Percentiles rank a stretch among this genome's conserved stretches.
Conservation (phyloP, 2,888 invertebrate genomes). For the Diploptera punctata region DNA sequence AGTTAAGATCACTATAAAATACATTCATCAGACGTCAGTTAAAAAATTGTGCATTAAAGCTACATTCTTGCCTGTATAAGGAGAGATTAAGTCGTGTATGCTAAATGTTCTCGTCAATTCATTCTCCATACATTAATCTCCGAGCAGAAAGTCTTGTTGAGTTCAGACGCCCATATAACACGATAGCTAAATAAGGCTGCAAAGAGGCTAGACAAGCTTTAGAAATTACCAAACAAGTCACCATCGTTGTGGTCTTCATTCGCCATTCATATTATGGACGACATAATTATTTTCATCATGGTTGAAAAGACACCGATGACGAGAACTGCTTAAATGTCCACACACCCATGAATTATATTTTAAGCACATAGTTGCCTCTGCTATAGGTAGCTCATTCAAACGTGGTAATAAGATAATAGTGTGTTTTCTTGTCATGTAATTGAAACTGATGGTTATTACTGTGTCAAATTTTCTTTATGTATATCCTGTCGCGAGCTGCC, state of each 20-base stretch:
- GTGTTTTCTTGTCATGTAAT: conserved; percentile 7
- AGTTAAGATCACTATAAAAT: no score
- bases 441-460: conserved; percentile 27
- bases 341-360: conserved; percentile 25
- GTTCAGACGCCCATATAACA: no score
- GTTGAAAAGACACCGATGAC: background rate
- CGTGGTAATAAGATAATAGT: background rate
- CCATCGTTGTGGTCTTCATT: background rate
- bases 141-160: no score
- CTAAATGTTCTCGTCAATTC: no score
- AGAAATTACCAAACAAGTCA: no score
- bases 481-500: background rate
- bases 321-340: conserved; percentile 18
- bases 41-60: no score
- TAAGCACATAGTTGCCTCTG: conserved; percentile 22
- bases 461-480: conserved; percentile 24
- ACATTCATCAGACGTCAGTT: no score
- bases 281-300: background rate
- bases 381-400: background rate
- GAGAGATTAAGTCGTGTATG: no score
- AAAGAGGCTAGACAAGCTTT: no score
- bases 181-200: no score
- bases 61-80: no score
- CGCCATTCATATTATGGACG: background rate
- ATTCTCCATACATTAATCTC: no score